Base-by-base conservation (phyloP, 2,888 invertebrate genomes). In the Tuta absoluta region DNA sequence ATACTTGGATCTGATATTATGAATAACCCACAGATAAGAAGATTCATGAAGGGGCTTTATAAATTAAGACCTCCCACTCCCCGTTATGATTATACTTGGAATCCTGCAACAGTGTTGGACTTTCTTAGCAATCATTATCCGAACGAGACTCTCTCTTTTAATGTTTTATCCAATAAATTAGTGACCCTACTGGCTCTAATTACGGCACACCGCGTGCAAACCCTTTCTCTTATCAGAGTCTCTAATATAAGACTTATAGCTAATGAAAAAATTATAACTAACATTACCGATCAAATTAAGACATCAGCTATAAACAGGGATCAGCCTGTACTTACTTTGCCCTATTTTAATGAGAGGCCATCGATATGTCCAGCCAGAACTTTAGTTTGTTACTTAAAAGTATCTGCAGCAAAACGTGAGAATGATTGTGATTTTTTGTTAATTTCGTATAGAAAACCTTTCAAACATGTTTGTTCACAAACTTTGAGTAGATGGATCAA, bases 21-120 rank as follows among this genome's bases (percentile, higher is more conserved):
- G 7, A 38, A 59, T 11, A 56, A 68, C 63, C 33, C 41, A 17
- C 45, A 23, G 56, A 65, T 69, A n/a, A 64, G 65, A 53, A 53
- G 67, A 23, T 69, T 69, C 38, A 33, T 68, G 23, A 65, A 63
- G 11, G 69, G 67, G 11, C 48, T 66, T 14, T 69, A 23, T 64
- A 65, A 45, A 45, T 19, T 63, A 21, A 62, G 63, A 33, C 48
- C 66, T 7, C 41, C 63, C 8, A 8, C 11, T 4, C 67, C 68
- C 12, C 67, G 62, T 59, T 69, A 79, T 65, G 67, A 76, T 38
- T 28, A 23, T 10, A 62, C 62, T 0, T 80, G 79, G 78, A 71
- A 81, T 57, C 74, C 76, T 8, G 10, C 49, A 10, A 53, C 67
- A n/a, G 71, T 68, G 21, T 53, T 67, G 23, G 66, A 66, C 11